These are phyloP conservation scores for Glyptemys insculpta DNA, from an alignment of 2,797 vertebrate genomes.

Conservation along the genomic window DNA sequence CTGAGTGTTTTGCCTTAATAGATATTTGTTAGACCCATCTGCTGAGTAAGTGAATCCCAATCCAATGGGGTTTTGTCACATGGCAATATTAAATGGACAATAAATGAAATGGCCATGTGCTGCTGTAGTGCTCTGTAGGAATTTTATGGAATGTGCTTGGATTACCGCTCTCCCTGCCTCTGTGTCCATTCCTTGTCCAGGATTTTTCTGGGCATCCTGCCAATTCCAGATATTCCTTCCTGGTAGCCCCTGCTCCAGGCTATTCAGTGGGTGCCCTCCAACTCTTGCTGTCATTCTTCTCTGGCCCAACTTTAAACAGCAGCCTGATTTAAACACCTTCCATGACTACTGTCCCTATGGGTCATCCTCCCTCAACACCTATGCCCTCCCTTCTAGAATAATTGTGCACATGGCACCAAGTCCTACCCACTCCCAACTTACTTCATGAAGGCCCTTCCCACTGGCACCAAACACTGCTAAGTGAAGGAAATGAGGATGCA, in stretches of 20 bases:
- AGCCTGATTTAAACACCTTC: background rate
- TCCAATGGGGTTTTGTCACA: background rate
- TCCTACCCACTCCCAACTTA: background rate
- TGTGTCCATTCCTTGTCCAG: background rate
- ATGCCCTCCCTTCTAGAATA: background rate
- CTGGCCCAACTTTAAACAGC: fast-evolving
- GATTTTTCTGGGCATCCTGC: background rate
- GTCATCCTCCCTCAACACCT: background rate
- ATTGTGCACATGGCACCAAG: background rate
- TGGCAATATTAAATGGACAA: background rate
- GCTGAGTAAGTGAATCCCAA: background rate
- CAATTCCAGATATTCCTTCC: background rate
- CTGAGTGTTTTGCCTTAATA: background rate
- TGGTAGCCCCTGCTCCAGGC: background rate
- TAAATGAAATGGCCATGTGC: background rate
- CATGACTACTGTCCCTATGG: background rate
- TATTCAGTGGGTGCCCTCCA: fast-evolving
- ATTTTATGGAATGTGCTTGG: background rate
- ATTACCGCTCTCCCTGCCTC: background rate
- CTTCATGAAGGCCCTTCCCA: background rate
- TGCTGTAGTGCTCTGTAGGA: background rate
- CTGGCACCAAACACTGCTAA: background rate
- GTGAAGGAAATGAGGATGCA: background rate
- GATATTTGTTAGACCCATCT: background rate
- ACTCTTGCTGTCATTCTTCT: fast-evolving